phyloP scores from a whole-genome alignment of 64 coral and sea anemone species.

The Montipora efflorescens region DNA sequence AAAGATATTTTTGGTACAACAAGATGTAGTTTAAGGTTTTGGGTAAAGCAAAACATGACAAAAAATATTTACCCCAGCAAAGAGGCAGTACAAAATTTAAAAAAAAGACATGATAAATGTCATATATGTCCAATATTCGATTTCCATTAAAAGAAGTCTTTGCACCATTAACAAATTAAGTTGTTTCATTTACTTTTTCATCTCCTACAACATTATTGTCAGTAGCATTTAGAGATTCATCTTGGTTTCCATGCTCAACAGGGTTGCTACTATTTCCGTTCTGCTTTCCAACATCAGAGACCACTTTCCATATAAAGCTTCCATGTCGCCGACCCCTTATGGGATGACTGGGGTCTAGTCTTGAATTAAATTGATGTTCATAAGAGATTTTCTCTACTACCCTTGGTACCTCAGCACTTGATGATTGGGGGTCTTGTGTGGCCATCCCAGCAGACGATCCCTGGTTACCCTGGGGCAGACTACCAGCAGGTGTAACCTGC shows the following conservation, averaged over 20 bases:
- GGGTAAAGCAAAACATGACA: too few species aligned
- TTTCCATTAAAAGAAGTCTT: neutral
- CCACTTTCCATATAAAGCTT: constrained; percentile 79
- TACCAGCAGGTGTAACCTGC: constrained; percentile 8
- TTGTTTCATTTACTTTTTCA: neutral
- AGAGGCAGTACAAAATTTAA: neutral
- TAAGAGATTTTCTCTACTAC: constrained; percentile 81
- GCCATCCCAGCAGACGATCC: neutral
- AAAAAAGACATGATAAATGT: neutral
- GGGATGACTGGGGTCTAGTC: constrained; percentile 75
- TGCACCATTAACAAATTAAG: neutral
- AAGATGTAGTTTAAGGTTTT: too few species aligned
- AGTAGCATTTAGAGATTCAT: neutral
- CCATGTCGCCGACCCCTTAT: constrained; percentile 77
- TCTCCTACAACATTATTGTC: neutral
- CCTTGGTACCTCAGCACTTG: neutral
- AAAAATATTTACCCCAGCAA: neutral
- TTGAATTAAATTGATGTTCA: constrained; percentile 86
- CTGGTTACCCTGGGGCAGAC: neutral
- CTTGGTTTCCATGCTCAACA: neutral
- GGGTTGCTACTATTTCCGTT: constrained; percentile 36
- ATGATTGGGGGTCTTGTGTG: neutral
- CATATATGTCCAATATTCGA: neutral
- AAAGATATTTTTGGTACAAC: neutral
- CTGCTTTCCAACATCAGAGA: constrained; percentile 1